These are phyloP conservation scores for Germaria angustata DNA, from an alignment of 2,888 invertebrate species.

Conservation along the genomic window DNA sequence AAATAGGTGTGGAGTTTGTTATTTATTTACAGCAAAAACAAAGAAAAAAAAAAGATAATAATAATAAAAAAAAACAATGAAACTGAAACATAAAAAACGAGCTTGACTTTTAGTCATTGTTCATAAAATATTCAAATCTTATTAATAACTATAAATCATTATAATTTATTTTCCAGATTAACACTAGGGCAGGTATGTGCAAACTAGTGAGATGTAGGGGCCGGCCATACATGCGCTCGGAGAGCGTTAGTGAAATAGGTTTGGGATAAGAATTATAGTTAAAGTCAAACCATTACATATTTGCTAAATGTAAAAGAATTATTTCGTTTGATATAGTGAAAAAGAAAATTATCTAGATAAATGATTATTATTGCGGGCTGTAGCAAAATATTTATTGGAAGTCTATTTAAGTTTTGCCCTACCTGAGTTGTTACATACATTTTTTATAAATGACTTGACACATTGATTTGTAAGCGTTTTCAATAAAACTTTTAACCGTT, in stretches of 20 bases:
- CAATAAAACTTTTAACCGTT: conserved; percentile 32
- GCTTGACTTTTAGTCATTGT: conserved; percentile 57
- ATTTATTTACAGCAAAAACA: conserved; percentile 53
- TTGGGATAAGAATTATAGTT: no score
- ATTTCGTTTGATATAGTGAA: no score
- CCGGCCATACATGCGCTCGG: no score
- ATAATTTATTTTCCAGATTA: conserved; percentile 59
- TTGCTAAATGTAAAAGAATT: no score
- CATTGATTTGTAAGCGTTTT: conserved; percentile 56
- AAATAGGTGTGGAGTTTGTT: conserved; percentile 69
- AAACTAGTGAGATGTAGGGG: not conserved
- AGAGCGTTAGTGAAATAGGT: no score
- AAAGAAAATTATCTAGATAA: no score
- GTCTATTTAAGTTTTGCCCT: not conserved
- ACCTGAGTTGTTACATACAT: not conserved
- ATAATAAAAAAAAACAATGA: no score
- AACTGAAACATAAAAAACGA: conserved; percentile 50
- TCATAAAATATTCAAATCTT: conserved; percentile 60
- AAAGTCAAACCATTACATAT: no score
- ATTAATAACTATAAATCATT: conserved; percentile 63
- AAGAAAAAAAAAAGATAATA: conserved; percentile 28
- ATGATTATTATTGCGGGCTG: no score
- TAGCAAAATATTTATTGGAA: not conserved
- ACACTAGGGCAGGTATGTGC: not conserved
- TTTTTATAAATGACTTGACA: conserved; percentile 42